Base-by-base conservation (phyloP, 2,797 vertebrate species). In the Micrastur ruficollis region DNA sequence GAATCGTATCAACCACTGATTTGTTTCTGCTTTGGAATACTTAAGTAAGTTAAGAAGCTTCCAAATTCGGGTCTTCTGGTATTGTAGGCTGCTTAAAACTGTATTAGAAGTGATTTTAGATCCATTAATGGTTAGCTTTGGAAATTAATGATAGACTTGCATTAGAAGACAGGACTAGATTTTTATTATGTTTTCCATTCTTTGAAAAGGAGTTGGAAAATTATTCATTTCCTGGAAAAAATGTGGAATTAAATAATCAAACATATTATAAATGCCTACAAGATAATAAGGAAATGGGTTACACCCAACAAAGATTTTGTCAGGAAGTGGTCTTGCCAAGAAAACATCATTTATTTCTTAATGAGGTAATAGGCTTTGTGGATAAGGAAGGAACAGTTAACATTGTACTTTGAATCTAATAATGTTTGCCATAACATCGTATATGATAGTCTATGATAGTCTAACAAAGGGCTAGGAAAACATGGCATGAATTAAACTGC, bases 201-300 rank as follows among this genome's bases (percentile, higher is more conserved):
- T 88, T 75, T 32, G 46, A 65, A 88, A 95, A 81, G 42, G 5
- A 86, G 21, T 29, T 79, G 23, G 26, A 67, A 91, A 83, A 72
- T 71, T 88, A 78, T 81, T 78, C 21, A 79, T 93, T 93, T 95
- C 87, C 87, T 86, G 67, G 17, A 44, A 83, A 93, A 82, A 50
- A 8, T 71, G 52, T 75, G 29, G 16, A 95, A 94, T 91, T 81
- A 84, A 95, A 93, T 93, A 86, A 91, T 66, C 74, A 82, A 85
- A 89, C 38, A 21, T 81, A 83, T 67, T 81, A 34, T 34, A 95
- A 93, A 50, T 88, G 82, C 34, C 82, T 92, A 53, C 49, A 90
- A 90, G 93, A 88, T 83, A 93, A 90, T 91, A 91, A 93, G 70
- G 76, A 94, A 93, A 90, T 86, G 50, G 34, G 44, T 90, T 86